Percentiles rank a stretch among this genome's conserved stretches.
These are phyloP conservation scores for Pampus argenteus DNA, from an alignment of 2,797 vertebrate species.

Conservation along the genomic window DNA sequence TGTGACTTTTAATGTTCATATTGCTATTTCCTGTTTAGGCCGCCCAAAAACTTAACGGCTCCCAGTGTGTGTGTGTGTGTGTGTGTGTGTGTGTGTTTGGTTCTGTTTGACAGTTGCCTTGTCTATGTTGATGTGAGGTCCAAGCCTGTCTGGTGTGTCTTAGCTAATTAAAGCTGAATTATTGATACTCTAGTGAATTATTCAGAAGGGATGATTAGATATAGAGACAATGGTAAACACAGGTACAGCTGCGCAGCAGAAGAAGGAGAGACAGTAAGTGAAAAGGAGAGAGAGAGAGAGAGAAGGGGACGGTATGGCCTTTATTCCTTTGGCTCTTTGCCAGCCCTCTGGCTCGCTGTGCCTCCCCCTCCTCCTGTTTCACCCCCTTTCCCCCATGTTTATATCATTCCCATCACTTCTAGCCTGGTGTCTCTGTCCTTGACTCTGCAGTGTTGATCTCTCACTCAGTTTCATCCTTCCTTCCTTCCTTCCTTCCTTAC, in stretches of 20 bases:
- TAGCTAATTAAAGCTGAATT: slow-evolving; percentile 86
- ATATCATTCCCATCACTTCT: slow-evolving; percentile 59
- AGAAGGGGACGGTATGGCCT: slow-evolving; percentile 53
- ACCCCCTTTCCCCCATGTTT: slow-evolving; percentile 56
- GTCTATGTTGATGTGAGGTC: slow-evolving; percentile 41
- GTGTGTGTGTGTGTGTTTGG: slow-evolving; percentile 24
- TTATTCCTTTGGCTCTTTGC: slow-evolving; percentile 66
- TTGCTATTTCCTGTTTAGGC: slow-evolving; percentile 21
- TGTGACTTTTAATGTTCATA: not conserved
- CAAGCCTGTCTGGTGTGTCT: slow-evolving; percentile 68
- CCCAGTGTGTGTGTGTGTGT: slow-evolving; percentile 18
- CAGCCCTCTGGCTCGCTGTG: slow-evolving; percentile 31
- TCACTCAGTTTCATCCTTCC: slow-evolving; percentile 35
- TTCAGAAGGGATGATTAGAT: slow-evolving; percentile 82
- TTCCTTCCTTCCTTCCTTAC: slow-evolving; percentile 4
- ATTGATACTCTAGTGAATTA: slow-evolving; percentile 85
- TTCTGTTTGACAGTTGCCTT: slow-evolving; percentile 20
- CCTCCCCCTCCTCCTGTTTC: slow-evolving; percentile 28
- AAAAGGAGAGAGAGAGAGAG: slow-evolving; percentile 16
- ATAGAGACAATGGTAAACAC: slow-evolving; percentile 81
- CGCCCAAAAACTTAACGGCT: not conserved
- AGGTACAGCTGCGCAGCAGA: slow-evolving; percentile 52
- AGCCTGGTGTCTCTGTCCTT: slow-evolving; percentile 65
- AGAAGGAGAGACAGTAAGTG: slow-evolving; percentile 14
- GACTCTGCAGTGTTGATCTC: slow-evolving; percentile 61